Conservation (phyloP, 2,888 invertebrate species). For the Mylabris sibirica region DNA sequence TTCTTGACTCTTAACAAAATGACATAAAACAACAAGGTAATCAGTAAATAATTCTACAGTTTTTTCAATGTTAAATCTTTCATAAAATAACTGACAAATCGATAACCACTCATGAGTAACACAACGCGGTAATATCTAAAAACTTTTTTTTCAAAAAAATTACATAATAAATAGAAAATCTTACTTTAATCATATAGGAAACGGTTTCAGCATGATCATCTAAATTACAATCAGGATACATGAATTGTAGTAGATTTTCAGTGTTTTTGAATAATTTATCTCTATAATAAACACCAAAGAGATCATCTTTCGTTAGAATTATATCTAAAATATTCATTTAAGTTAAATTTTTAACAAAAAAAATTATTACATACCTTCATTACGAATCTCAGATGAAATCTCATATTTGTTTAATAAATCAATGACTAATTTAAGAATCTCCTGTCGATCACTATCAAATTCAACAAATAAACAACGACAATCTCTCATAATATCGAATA, state of each 20-base stretch:
- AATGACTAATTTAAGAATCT: slow-evolving; percentile 42
- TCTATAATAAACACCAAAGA: slow-evolving; percentile 35
- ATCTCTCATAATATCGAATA: slow-evolving; percentile 46
- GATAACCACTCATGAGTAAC: slow-evolving; percentile 52
- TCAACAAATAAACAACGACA: slow-evolving; percentile 49
- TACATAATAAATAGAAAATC: too few species aligned
- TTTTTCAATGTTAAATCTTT: slow-evolving; percentile 39
- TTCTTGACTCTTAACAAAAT: slow-evolving; percentile 49
- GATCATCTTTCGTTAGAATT: slow-evolving; percentile 27
- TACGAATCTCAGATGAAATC: not conserved
- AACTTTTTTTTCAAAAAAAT: slow-evolving; percentile 19
- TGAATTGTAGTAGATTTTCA: slow-evolving; percentile 29
- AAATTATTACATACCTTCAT: not conserved
- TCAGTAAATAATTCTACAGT: slow-evolving; percentile 49
- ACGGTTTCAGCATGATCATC: slow-evolving; percentile 44
- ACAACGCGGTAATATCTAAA: slow-evolving; percentile 51
- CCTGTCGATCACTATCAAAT: slow-evolving; percentile 46
- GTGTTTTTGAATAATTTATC: slow-evolving; percentile 1
- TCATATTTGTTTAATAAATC: slow-evolving; percentile 32
- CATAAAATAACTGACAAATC: slow-evolving; percentile 45
- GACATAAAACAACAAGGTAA: slow-evolving; percentile 50
- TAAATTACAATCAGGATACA: slow-evolving; percentile 38
- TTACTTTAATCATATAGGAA: slow-evolving; percentile 44
- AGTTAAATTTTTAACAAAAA: slow-evolving; percentile 13
- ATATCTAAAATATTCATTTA: slow-evolving; percentile 24